Percentiles rank a stretch among this genome's conserved stretches.
phyloP scores from a whole-genome alignment of 2,113 vertebrate species.

The Mesembrinibis cayennensis region DNA sequence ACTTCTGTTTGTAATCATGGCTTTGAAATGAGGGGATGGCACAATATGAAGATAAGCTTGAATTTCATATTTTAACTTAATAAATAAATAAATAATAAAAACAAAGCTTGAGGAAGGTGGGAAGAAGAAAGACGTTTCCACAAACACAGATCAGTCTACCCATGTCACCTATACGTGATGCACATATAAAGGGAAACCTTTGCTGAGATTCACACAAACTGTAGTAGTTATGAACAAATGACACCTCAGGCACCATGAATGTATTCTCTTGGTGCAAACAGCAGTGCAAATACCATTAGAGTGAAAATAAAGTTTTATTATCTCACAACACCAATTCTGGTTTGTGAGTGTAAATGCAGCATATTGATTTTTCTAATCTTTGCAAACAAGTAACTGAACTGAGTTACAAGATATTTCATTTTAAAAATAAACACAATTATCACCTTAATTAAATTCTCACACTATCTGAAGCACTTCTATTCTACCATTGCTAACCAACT shows the following conservation, averaged over 20 bases:
- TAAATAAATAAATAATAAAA: not conserved
- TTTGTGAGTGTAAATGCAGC: constrained; percentile 19
- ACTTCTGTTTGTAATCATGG: not conserved
- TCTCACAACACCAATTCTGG: not conserved
- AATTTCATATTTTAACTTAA: not conserved
- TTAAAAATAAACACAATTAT: constrained; percentile 38
- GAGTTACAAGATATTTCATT: constrained; percentile 33
- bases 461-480: not conserved
- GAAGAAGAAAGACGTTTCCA: not conserved
- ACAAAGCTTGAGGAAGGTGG: not conserved
- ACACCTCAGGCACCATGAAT: not conserved
- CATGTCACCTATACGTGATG: not conserved
- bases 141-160: not conserved
- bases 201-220: not conserved
- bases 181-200: not conserved
- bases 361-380: constrained; percentile 33
- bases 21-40: not conserved
- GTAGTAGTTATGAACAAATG: not conserved
- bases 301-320: constrained; percentile 34
- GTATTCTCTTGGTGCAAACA: not conserved
- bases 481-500: not conserved
- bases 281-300: not conserved
- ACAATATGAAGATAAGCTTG: not conserved
- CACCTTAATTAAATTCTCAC: constrained; percentile 58
- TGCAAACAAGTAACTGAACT: constrained; percentile 45